Evolutionary conservation across 1,140 invertebrate species (phyloP), one percentile per base, ranked within the genome.

Genomic region (Zaprionus ornatus): DNA sequence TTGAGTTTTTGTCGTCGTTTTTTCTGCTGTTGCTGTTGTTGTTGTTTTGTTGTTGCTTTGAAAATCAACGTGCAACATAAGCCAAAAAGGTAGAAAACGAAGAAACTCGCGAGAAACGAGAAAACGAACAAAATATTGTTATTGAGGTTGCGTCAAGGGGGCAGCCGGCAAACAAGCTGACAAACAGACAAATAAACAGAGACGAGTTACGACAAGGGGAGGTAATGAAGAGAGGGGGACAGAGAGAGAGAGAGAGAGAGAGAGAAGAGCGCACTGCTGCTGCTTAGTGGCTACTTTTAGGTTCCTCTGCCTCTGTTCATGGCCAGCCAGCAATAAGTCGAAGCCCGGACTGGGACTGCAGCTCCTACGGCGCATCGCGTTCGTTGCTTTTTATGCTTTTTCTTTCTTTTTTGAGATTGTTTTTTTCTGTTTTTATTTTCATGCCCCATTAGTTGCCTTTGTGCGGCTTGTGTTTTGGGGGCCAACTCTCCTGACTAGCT

Each of bases 31-130:
- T 60, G 55, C 27, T 61, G 52, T 55, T 72, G 69, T 52, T 45
- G 61, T 54, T 65, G 48, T 17, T 55, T 52, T 45, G 61, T 54
- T 65, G 48, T 17, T 55, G n/a, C 48, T 74, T 68, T 84, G 67
- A 65, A 87, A 86, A 79, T 78, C 82, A 85, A 71, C 81, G 77
- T 83, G 81, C 81, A 83, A 83, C 48, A 63, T 59, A 61, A 71
- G 63, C 66, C 78, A 69, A 75, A 82, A 82, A 82, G 76, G 54
- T 65, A 79, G 62, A 75, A 79, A 82, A 82, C 72, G 54, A 62
- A 79, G 62, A 87, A 75, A 76, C 63, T 61, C 45, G 45, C 69
- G 67, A 82, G 61, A 77, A 84, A 59, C 69, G 59, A 63, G 56
- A 77, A 66, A 87, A 69, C 60, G 74, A 71, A 67, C 64, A 80